Percentiles rank a stretch among this genome's conserved stretches.
Evolutionary conservation across 2,113 vertebrate genomes (phyloP).

Genomic region (Ciconia boyciana): DNA sequence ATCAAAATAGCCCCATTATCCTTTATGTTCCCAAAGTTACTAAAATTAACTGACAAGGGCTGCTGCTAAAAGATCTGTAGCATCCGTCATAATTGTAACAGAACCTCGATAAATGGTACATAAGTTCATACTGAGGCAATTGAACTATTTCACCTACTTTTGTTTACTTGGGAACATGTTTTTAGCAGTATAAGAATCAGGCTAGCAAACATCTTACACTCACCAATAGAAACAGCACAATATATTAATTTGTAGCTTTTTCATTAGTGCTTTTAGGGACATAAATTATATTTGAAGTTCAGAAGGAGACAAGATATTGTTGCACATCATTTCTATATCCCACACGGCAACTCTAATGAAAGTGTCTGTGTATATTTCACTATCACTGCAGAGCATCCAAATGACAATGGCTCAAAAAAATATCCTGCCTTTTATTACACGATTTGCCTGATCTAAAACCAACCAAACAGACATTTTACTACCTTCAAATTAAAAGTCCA

Average conservation of each 20-base stretch:
- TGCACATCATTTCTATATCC: neutral
- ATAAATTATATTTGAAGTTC: neutral
- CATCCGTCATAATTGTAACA: neutral
- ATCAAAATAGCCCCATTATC: neutral
- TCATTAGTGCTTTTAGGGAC: neutral
- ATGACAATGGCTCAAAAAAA: constrained; percentile 30
- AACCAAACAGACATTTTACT: neutral
- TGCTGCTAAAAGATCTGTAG: neutral
- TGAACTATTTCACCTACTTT: constrained; percentile 19
- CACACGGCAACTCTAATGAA: neutral
- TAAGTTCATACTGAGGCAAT: neutral
- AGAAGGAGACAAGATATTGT: neutral
- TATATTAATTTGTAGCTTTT: neutral
- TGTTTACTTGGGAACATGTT: neutral
- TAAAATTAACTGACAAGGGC: neutral
- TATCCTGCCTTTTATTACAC: neutral
- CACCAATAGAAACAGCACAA: neutral
- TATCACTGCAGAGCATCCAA: neutral
- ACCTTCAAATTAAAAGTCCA: neutral
- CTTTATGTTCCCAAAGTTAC: neutral
- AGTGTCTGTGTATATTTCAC: neutral
- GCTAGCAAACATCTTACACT: neutral
- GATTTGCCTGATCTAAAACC: neutral
- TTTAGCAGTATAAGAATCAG: neutral
- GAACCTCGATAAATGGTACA: neutral